phyloP scores from a whole-genome alignment of 1,140 invertebrate species.

The Sycobia sp. region DNA sequence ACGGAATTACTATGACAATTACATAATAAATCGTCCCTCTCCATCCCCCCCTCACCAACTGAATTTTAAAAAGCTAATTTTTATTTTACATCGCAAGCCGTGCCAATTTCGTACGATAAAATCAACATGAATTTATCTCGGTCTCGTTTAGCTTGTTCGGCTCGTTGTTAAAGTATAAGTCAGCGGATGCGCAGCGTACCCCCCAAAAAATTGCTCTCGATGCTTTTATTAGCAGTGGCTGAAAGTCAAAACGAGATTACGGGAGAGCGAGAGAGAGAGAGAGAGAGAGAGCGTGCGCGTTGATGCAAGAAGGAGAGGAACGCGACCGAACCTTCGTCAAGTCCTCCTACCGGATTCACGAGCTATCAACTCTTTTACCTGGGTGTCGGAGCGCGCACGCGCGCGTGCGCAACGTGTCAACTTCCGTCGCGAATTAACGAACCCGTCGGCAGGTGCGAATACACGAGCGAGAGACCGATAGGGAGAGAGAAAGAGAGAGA shows the following conservation, averaged over 20 bases:
- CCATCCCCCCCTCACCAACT: too few relatives aligned
- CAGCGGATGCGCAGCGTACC: background rate
- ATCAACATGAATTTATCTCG: constrained; percentile 15
- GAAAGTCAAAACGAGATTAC: constrained; percentile 11
- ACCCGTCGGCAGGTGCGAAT: constrained; percentile 29
- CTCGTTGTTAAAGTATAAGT: constrained; percentile 18
- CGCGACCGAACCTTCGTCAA: constrained; percentile 32
- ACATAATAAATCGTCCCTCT: too few relatives aligned
- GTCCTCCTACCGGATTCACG: constrained; percentile 30
- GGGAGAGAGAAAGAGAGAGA: too few relatives aligned
- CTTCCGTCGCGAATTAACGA: constrained; percentile 31
- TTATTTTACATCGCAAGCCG: constrained; percentile 10
- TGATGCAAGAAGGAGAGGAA: background rate
- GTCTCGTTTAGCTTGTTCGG: constrained; percentile 13
- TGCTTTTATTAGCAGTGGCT: background rate
- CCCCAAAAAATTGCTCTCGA: too few relatives aligned
- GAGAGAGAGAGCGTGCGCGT: too few relatives aligned
- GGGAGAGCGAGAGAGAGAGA: too few relatives aligned
- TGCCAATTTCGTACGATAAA: constrained; percentile 1
- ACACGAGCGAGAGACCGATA: background rate
- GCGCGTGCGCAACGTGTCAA: constrained; percentile 19
- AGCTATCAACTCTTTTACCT: constrained; percentile 21
- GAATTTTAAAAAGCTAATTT: too few relatives aligned
- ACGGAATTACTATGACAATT: too few relatives aligned
- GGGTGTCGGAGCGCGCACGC: too few relatives aligned